These are phyloP conservation scores for Elachura formosa DNA, from an alignment of 2,113 vertebrate species.

Conservation along the genomic window DNA sequence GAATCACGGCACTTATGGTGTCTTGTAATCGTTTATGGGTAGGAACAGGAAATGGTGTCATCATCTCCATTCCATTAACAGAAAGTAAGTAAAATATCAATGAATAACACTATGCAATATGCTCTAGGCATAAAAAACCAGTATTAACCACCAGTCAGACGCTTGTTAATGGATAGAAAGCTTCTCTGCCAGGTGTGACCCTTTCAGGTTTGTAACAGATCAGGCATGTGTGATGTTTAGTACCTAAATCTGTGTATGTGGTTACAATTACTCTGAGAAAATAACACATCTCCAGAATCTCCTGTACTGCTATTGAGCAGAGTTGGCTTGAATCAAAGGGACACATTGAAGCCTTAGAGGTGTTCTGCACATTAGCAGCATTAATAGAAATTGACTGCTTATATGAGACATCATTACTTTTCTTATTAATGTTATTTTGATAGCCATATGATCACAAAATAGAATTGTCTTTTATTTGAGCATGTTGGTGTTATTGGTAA, in stretches of 20 bases:
- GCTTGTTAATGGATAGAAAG: constrained; percentile 15
- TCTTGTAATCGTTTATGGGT: constrained; percentile 90
- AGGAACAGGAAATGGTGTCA: constrained; percentile 90
- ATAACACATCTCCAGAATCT: background rate
- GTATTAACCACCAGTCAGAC: background rate
- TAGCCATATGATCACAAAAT: background rate
- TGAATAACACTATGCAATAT: constrained; percentile 14
- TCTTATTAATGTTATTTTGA: background rate
- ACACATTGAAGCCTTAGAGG: background rate
- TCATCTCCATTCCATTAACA: constrained; percentile 90
- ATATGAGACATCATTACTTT: background rate
- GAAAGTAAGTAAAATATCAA: constrained; percentile 79
- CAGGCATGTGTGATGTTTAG: background rate
- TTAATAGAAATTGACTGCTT: background rate
- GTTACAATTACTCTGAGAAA: background rate
- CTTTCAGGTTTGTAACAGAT: background rate
- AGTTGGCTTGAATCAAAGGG: background rate
- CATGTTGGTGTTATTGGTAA: background rate
- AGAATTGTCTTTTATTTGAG: background rate
- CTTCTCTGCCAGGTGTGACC: background rate
- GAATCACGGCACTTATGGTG: constrained; percentile 90
- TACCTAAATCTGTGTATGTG: background rate
- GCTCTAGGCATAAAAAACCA: background rate
- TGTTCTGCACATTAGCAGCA: background rate
- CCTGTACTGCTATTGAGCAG: background rate